Evolutionary conservation across 2,797 vertebrate species (phyloP).

Genomic region (Galagoides demidoff): DNA sequence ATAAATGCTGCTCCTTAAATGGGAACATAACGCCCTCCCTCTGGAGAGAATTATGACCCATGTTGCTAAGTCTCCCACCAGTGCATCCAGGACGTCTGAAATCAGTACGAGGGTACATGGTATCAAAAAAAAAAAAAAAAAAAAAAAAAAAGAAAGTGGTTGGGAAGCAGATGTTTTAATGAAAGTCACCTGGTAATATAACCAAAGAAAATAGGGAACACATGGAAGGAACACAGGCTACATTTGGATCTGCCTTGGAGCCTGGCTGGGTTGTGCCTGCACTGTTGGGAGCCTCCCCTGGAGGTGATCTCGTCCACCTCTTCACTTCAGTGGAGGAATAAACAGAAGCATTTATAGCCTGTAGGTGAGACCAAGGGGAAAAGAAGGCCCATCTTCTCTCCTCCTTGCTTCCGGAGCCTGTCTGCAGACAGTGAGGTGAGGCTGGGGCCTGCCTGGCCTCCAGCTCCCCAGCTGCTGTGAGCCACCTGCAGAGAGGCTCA

Average conservation of each 20-base stretch:
- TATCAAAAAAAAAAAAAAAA: neutral
- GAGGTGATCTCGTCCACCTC: neutral
- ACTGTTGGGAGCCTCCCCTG: neutral
- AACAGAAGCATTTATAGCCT: neutral
- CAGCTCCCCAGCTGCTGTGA: rapidly evolving
- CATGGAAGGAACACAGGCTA: neutral
- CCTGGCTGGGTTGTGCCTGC: neutral
- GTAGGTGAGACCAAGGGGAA: neutral
- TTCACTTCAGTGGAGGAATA: neutral
- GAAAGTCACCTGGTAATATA: neutral
- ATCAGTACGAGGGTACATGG: neutral
- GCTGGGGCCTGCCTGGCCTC: neutral
- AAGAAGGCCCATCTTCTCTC: rapidly evolving
- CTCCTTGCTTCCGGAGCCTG: neutral
- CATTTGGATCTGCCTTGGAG: neutral
- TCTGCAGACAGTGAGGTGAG: no score
- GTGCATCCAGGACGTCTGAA: neutral
- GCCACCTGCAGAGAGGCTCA: neutral
- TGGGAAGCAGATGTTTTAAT: neutral
- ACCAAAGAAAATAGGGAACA: neutral
- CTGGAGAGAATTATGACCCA: neutral
- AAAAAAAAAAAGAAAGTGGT: neutral
- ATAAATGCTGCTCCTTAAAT: neutral
- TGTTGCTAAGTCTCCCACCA: neutral
- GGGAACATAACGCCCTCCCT: neutral